Evolutionary conservation across 2,888 invertebrate species (phyloP), one percentile per base, ranked within the genome.

Genomic region (Rhaphigaster nebulosa): DNA sequence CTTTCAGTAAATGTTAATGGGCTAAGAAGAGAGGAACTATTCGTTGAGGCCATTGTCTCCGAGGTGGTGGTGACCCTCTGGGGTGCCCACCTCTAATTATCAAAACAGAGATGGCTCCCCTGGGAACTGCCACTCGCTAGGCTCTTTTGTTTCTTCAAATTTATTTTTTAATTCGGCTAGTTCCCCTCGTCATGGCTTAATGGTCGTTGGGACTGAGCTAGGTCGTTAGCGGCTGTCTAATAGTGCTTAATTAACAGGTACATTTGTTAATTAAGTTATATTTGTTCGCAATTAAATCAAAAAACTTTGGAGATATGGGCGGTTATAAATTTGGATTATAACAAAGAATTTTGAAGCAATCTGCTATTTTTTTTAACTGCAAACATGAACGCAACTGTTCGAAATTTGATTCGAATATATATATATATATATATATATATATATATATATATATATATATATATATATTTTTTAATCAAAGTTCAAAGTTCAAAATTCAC

Each of bases 61-160:
- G n/a, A 60, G 54, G n/a, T 45, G 38, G 2, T 8, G n/a, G 87
- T 56, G 84, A 56, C 88, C 60, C 54, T 23, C 4, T 1, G 65
- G 65, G 88, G 41, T 41, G 70, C 29, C 26, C 60, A 10, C 12
- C 34, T 52, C 89, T 89, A 89, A 89, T 89, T 89, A 89, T 76
- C 23, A 89, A 88, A 89, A 89, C 89, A 89, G 89, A 29, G 89
- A 89, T 89, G 88, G 65, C 38, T 38, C 50, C 6, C 76, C 50
- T 52, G 26, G n/a, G 70, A 76, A 76, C 50, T 76, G 50, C 13
- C 18, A 20, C 18, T 45, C 12, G n/a, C n/a, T n/a, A n/a, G n/a
- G 23, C 45, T 29, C 89, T 34, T 34, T 89, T 89, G 89, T 89
- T 89, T 89, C 89, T 76, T 52, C 45, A 20, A 89, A 89, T 89